phyloP scores from a whole-genome alignment of 2,113 vertebrate genomes.

The Platichthys stellatus region DNA sequence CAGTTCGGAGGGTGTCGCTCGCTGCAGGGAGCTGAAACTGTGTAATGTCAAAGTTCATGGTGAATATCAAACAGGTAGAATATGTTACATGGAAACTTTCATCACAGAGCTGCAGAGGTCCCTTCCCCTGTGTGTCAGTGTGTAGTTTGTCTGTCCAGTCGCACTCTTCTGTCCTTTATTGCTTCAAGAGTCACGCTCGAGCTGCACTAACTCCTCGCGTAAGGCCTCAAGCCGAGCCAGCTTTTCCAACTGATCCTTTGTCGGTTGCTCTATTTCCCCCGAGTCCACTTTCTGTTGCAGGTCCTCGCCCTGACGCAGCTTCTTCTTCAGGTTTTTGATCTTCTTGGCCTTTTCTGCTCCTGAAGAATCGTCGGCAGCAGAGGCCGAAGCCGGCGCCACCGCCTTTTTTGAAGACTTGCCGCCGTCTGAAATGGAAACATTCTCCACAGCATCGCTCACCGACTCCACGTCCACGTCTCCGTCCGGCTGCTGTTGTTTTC shows the following conservation, averaged over 20 bases:
- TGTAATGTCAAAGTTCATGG: slow-evolving; percentile 33
- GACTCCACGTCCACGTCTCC: slow-evolving; percentile 72
- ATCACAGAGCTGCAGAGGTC: slow-evolving; percentile 51
- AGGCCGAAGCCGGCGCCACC: neutral
- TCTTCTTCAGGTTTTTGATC: slow-evolving; percentile 93
- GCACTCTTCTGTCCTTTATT: slow-evolving; percentile 36
- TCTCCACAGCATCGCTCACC: slow-evolving; percentile 81
- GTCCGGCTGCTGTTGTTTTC: slow-evolving; percentile 85
- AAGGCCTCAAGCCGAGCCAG: slow-evolving; percentile 83
- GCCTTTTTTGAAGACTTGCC: slow-evolving; percentile 39
- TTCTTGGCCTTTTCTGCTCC: slow-evolving; percentile 85
- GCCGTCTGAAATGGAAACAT: slow-evolving; percentile 68
- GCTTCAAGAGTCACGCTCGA: slow-evolving; percentile 84
- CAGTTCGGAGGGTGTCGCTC: slow-evolving; percentile 19
- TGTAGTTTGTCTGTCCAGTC: slow-evolving; percentile 54
- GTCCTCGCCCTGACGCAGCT: slow-evolving; percentile 93
- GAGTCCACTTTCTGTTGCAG: slow-evolving; percentile 90
- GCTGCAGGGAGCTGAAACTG: neutral
- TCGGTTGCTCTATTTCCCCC: slow-evolving; percentile 88
- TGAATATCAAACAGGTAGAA: slow-evolving; percentile 46
- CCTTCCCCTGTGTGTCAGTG: slow-evolving; percentile 26
- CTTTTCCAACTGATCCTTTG: slow-evolving; percentile 93
- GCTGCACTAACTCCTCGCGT: slow-evolving; percentile 85
- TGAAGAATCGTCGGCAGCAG: slow-evolving; percentile 49
- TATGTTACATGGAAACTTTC: slow-evolving; percentile 43